These are phyloP conservation scores for Pygocentrus nattereri DNA, from an alignment of 2,797 vertebrate genomes.

Conservation along the genomic window DNA sequence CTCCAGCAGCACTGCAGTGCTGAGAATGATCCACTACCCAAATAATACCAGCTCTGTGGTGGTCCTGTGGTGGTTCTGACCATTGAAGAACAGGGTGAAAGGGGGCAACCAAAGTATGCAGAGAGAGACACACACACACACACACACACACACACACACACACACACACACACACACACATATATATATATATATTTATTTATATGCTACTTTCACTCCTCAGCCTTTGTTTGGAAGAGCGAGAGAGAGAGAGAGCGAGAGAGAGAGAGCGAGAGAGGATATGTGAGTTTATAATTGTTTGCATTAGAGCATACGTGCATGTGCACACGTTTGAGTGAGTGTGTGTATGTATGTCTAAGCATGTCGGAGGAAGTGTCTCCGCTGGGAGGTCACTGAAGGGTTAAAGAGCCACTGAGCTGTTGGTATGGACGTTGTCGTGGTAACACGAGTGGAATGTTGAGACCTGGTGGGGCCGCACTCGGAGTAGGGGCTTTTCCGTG, in stretches of 20 bases:
- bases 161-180: too few species aligned
- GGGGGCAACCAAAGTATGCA: too few species aligned
- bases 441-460: slow-evolving; percentile 83
- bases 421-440: slow-evolving; percentile 82
- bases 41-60: too few species aligned
- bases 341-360: slow-evolving; percentile 3
- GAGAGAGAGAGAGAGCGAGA: not conserved
- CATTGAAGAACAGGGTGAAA: too few species aligned
- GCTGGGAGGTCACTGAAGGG: slow-evolving; percentile 77
- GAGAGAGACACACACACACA: too few species aligned
- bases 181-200: too few species aligned
- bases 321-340: not conserved
- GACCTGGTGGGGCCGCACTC: slow-evolving; percentile 77
- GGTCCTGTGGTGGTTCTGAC: too few species aligned
- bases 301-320: not conserved
- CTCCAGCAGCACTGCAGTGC: too few species aligned
- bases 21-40: too few species aligned
- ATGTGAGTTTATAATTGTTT: not conserved
- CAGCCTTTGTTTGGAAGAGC: too few species aligned
- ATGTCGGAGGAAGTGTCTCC: slow-evolving; percentile 62
- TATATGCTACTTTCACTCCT: too few species aligned
- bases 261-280: not conserved
- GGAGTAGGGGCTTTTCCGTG: slow-evolving; percentile 57
- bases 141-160: too few species aligned
- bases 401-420: slow-evolving; percentile 81